Percentiles rank a stretch among this genome's conserved stretches.
Conservation (phyloP, 2,888 invertebrate species). For the Cephus spinipes region DNA sequence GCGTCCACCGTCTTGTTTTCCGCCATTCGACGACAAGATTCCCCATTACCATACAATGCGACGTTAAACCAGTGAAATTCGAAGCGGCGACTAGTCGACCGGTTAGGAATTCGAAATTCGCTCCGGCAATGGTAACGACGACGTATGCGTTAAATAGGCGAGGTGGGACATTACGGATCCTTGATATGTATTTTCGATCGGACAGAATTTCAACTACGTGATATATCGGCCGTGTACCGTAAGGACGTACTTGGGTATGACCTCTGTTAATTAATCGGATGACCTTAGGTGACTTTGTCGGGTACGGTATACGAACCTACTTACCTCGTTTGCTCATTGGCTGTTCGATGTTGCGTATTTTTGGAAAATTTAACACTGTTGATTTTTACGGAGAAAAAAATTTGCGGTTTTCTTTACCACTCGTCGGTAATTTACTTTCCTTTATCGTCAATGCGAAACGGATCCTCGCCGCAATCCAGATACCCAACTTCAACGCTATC, state of each 20-base stretch:
- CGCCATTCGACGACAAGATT: not conserved
- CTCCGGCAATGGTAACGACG: not conserved
- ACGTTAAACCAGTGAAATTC: not conserved
- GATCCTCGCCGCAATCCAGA: not conserved
- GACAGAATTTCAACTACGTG: not conserved
- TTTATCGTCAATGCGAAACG: not conserved
- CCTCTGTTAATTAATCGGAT: not conserved
- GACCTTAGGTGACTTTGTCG: not conserved
- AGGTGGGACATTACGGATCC: not conserved
- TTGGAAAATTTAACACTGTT: not conserved
- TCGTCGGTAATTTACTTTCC: not conserved
- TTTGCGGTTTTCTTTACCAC: not conserved
- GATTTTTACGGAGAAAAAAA: too few relatives aligned
- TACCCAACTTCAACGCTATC: not conserved
- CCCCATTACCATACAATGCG: not conserved
- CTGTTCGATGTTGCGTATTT: not conserved
- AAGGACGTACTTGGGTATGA: not conserved
- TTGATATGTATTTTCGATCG: not conserved
- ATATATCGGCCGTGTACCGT: not conserved
- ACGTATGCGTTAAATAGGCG: not conserved
- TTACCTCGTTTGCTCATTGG: not conserved
- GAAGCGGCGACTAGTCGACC: not conserved
- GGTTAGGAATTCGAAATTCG: not conserved
- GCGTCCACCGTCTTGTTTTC: not conserved
- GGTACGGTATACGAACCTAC: not conserved